phyloP scores from a whole-genome alignment of 30 jellyfish, hydroid and myxozoan species.

The Hydractinia echinata region DNA sequence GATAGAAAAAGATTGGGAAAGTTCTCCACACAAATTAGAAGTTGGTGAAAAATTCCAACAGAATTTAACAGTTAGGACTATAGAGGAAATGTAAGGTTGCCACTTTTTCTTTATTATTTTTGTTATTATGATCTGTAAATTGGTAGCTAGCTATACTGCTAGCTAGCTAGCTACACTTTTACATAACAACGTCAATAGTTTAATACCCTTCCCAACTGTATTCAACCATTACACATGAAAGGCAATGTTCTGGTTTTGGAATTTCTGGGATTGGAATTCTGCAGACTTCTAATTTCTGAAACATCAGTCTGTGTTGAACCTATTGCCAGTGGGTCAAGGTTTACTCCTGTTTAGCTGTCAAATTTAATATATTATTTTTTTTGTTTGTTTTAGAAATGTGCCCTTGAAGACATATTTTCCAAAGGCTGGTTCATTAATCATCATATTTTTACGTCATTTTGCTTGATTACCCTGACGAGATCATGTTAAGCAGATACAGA shows the following conservation, averaged over 20 bases:
- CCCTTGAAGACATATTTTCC: background rate
- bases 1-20: background rate
- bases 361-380: no score
- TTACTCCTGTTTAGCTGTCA: no score
- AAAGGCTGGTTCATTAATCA: slow-evolving; percentile 1
- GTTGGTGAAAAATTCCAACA: slow-evolving; percentile 5
- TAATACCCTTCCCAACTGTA: background rate
- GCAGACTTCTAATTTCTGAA: background rate
- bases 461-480: slow-evolving; percentile 95
- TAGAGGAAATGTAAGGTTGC: no score
- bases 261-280: slow-evolving; percentile 6
- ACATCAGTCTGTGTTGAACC: no score
- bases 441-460: slow-evolving; percentile 72
- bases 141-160: no score
- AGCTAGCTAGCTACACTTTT: no score
- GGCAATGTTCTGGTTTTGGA: background rate
- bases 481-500: slow-evolving; percentile 65
- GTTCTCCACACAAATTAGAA: background rate
- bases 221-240: background rate
- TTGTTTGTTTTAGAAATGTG: background rate
- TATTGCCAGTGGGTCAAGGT: no score
- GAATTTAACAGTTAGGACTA: background rate
- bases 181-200: no score
- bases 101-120: no score
- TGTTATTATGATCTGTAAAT: no score